Evolutionary conservation across 2,113 vertebrate genomes (phyloP).

Genomic region (Syrmaticus mikado): DNA sequence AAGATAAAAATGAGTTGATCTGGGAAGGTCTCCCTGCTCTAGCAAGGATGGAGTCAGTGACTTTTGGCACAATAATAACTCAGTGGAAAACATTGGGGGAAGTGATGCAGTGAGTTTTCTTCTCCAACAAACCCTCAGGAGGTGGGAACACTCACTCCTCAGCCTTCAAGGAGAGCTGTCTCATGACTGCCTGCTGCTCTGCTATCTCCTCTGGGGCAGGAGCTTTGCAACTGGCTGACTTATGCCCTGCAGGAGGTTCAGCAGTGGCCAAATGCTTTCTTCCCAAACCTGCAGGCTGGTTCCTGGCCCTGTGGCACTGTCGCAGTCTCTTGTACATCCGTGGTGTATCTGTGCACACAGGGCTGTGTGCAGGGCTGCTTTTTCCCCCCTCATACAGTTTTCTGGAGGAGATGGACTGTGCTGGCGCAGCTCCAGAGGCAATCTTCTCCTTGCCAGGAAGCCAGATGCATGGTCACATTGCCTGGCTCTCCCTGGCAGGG

Average conservation of each 20-base stretch:
- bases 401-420: constrained; percentile 54
- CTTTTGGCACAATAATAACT: not conserved
- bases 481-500: constrained; percentile 71
- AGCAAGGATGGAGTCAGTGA: not conserved
- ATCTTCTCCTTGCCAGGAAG: constrained; percentile 67
- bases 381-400: not conserved
- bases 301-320: not conserved
- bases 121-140: constrained; percentile 28
- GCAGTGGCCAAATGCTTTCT: not conserved
- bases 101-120: constrained; percentile 7
- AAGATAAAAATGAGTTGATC: not conserved
- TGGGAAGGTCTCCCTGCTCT: not conserved
- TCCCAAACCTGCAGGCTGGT: not conserved
- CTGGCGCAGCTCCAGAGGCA: constrained; percentile 46
- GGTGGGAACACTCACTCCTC: constrained; percentile 22
- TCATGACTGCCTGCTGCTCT: constrained; percentile 45
- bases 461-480: constrained; percentile 76
- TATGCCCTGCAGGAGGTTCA: not conserved
- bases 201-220: constrained; percentile 12
- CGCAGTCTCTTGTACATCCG: not conserved
- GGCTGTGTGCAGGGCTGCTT: accelerated
- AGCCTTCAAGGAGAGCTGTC: constrained; percentile 40
- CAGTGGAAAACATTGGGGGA: constrained; percentile 25
- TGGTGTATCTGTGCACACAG: accelerated
- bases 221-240: not conserved